Evolutionary conservation across 2,888 invertebrate genomes (phyloP).

Genomic region (Cerastis rubricosa): DNA sequence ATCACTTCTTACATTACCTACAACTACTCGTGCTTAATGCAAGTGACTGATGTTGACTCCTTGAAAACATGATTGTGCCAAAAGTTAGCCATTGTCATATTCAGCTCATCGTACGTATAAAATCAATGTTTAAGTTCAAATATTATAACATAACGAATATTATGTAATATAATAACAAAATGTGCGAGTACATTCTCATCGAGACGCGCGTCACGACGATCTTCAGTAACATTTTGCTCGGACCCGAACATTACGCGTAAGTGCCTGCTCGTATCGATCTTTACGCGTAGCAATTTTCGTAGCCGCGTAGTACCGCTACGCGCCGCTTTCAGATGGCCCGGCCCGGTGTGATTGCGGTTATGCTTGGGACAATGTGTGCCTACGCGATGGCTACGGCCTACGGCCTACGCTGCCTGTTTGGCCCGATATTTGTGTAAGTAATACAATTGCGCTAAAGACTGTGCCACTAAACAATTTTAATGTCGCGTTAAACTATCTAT

Average conservation of each 20-base stretch:
- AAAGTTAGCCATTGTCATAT: not conserved
- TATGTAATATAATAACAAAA: constrained; percentile 3
- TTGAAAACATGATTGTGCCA: not conserved
- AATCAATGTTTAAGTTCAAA: not conserved
- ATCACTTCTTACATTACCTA: not conserved
- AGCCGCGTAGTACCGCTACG: constrained; percentile 41
- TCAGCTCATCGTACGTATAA: constrained; percentile 1
- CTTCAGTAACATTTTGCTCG: constrained; percentile 10
- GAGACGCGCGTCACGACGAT: constrained; percentile 7
- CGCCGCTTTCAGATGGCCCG: constrained; percentile 7
- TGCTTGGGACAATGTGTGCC: not conserved
- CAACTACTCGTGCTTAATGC: not conserved
- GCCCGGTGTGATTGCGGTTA: constrained; percentile 5
- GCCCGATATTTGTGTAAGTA: not conserved
- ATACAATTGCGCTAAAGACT: not conserved
- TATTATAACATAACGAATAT: not conserved
- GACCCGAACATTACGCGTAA: constrained; percentile 41
- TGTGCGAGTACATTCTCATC: not conserved
- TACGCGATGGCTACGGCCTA: constrained; percentile 1
- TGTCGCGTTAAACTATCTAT: not conserved
- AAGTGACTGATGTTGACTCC: not conserved
- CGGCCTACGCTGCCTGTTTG: not conserved
- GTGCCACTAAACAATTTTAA: not conserved
- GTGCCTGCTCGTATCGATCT: constrained; percentile 39
- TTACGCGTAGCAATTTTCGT: constrained; percentile 46